Conservation (phyloP, 2,797 vertebrate species). For the Enteromius fasciolatus region DNA sequence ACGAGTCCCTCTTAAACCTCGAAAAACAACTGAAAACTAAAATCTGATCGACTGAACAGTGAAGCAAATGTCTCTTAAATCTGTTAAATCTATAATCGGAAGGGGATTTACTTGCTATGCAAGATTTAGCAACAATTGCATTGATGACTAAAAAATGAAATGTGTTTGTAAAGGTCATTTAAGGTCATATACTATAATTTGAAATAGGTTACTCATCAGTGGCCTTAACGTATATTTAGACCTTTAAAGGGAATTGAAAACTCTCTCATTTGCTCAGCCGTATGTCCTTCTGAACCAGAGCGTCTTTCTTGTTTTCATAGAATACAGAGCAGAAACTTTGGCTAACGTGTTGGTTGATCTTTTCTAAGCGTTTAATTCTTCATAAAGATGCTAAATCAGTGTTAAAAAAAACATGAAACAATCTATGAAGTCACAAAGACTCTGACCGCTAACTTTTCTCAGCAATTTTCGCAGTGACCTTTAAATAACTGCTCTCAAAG, state of each 20-base stretch:
- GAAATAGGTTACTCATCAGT: slow-evolving; percentile 10
- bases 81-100: not conserved
- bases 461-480: not conserved
- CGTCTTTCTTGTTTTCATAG: not conserved
- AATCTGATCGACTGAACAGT: not conserved
- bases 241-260: not conserved
- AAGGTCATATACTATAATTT: not conserved
- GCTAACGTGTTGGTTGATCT: not conserved
- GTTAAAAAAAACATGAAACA: no score
- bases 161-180: not conserved
- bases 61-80: not conserved
- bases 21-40: not conserved
- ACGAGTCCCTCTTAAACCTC: not conserved
- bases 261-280: not conserved
- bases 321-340: not conserved
- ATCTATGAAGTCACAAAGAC: no score
- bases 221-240: not conserved
- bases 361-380: no score
- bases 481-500: not conserved
- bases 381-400: no score
- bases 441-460: not conserved
- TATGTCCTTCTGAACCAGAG: not conserved
- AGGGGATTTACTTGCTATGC: not conserved
- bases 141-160: not conserved
- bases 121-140: not conserved